Evolutionary conservation across 1,140 invertebrate species (phyloP).

Genomic region (Ceratina australensis): DNA sequence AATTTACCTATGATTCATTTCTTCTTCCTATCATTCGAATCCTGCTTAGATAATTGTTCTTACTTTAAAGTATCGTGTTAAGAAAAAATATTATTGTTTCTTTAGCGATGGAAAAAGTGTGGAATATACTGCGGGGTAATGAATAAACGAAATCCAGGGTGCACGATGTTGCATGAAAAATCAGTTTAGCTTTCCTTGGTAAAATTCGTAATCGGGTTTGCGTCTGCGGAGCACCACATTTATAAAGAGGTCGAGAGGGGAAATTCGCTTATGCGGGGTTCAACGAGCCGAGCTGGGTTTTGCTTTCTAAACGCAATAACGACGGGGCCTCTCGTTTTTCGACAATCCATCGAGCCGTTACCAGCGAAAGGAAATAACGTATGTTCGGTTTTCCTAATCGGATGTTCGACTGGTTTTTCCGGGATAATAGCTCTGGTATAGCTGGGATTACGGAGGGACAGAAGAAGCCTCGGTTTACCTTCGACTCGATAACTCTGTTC

Average conservation of each 20-base stretch:
- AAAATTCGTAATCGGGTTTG: no score
- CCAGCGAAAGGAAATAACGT: slow-evolving; percentile 61
- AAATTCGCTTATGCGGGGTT: slow-evolving; percentile 58
- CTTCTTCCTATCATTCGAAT: no score
- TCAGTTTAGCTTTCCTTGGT: neutral
- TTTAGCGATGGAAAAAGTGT: no score
- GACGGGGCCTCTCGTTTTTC: slow-evolving; percentile 59
- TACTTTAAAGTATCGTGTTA: no score
- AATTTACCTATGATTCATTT: no score
- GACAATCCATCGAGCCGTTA: slow-evolving; percentile 12
- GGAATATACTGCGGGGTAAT: no score
- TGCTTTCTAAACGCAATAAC: slow-evolving; percentile 60
- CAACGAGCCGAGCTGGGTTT: slow-evolving; percentile 36
- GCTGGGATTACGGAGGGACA: slow-evolving; percentile 61
- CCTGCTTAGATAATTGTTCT: no score
- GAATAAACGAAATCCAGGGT: no score
- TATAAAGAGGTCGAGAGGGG: slow-evolving; percentile 28
- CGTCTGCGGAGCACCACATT: slow-evolving; percentile 17
- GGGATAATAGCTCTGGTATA: slow-evolving; percentile 63
- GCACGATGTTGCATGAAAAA: neutral
- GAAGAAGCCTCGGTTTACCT: slow-evolving; percentile 51
- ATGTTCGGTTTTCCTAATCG: slow-evolving; percentile 68
- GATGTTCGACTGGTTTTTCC: slow-evolving; percentile 65
- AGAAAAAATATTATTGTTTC: no score
- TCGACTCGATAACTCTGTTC: slow-evolving; percentile 66